Percentiles rank a stretch among this genome's conserved stretches.
Evolutionary conservation across 2,113 vertebrate species (phyloP).

Genomic region (Apistogramma diplotaenia): DNA sequence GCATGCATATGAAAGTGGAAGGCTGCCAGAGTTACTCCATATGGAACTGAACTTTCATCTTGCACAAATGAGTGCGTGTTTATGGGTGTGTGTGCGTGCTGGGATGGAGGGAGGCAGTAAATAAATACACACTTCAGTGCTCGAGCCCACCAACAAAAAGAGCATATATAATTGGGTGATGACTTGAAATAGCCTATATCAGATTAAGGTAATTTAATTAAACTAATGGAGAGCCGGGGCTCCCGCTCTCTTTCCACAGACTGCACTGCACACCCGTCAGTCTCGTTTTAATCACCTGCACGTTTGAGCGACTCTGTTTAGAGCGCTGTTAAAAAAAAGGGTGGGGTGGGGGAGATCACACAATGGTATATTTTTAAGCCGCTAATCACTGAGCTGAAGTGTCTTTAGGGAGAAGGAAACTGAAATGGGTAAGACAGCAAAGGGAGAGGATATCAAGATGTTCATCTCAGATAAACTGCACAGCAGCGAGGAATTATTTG

Average conservation of each 20-base stretch:
- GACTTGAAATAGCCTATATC: constrained; percentile 60
- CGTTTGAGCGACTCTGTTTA: constrained; percentile 41
- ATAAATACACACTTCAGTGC: constrained; percentile 54
- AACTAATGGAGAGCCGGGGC: constrained; percentile 48
- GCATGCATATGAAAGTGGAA: constrained; percentile 33
- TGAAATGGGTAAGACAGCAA: constrained; percentile 3
- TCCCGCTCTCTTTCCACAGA: constrained; percentile 30
- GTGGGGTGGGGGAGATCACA: constrained; percentile 15
- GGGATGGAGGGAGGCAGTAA: constrained; percentile 12
- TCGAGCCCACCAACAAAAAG: constrained; percentile 52
- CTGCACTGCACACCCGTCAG: constrained; percentile 44
- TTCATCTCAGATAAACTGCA: constrained; percentile 52
- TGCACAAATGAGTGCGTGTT: background rate
- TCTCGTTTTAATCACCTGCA: constrained; percentile 61
- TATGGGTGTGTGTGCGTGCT: background rate
- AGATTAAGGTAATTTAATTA: constrained; percentile 68
- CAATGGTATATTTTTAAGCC: constrained; percentile 44
- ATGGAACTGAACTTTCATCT: background rate
- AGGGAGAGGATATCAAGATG: constrained; percentile 47
- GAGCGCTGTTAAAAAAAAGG: background rate
- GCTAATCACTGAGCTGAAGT: constrained; percentile 33
- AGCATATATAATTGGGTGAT: constrained; percentile 58
- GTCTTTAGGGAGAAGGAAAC: constrained; percentile 1
- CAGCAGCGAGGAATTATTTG: constrained; percentile 10
- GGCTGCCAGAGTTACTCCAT: constrained; percentile 1